These are phyloP conservation scores for Phataginus tetradactyla DNA, from an alignment of 2,797 vertebrate genomes.

Conservation along the genomic window DNA sequence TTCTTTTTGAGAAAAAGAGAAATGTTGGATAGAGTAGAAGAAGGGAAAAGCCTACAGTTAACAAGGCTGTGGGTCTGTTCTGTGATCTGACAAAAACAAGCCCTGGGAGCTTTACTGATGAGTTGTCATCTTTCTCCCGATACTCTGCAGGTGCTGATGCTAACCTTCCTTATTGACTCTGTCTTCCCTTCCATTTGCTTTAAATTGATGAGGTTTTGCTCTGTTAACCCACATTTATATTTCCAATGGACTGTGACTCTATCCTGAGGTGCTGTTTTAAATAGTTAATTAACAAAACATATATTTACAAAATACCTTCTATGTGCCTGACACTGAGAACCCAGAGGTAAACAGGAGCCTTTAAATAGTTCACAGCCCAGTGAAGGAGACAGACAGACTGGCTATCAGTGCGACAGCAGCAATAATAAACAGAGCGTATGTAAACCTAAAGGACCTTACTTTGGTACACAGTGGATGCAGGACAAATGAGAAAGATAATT, in stretches of 20 bases:
- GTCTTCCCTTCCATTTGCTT: background rate
- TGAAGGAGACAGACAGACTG: background rate
- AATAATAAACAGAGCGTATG: background rate
- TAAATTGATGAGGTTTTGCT: background rate
- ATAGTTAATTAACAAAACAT: constrained; percentile 14
- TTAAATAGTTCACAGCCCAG: background rate
- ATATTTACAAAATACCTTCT: background rate
- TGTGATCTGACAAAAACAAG: constrained; percentile 35
- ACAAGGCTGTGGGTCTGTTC: background rate
- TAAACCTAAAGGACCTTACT: background rate
- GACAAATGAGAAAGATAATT: background rate
- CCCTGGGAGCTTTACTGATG: background rate
- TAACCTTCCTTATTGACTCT: background rate
- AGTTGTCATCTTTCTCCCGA: background rate
- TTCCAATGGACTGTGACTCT: background rate
- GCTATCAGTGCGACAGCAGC: background rate
- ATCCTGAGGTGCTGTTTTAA: background rate
- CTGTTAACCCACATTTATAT: background rate
- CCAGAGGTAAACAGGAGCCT: background rate
- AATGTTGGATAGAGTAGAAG: background rate
- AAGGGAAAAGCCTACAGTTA: background rate
- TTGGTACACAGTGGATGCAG: background rate
- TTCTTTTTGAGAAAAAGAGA: background rate
- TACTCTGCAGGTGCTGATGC: background rate
- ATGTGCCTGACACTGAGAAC: background rate